phyloP scores from a whole-genome alignment of 2,888 invertebrate species.

The Shargacucullia verbasci region DNA sequence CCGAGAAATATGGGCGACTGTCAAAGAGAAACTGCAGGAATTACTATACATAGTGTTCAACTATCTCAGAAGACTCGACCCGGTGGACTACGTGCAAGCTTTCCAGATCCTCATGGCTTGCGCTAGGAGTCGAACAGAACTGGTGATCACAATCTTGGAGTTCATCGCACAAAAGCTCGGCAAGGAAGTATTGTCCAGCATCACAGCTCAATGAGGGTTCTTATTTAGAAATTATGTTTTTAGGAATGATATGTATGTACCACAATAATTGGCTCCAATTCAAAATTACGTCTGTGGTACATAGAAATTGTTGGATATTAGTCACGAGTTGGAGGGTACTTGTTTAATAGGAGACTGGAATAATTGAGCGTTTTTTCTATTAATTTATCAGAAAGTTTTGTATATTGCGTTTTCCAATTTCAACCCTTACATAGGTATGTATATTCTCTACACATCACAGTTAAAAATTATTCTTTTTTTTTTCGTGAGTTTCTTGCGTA shows the following conservation, averaged over 20 bases:
- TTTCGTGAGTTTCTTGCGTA: too few relatives aligned
- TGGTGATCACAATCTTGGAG: conserved; percentile 75
- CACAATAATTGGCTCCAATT: too few relatives aligned
- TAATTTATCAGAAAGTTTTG: too few relatives aligned
- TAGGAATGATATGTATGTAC: neutral
- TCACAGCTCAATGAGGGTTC: conserved; percentile 39
- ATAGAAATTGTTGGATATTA: too few relatives aligned
- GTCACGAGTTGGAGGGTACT: too few relatives aligned
- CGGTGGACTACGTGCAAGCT: conserved; percentile 69
- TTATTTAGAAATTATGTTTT: neutral
- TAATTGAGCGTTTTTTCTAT: too few relatives aligned
- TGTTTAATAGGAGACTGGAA: too few relatives aligned
- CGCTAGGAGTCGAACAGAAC: conserved; percentile 65
- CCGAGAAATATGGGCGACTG: conserved; percentile 73
- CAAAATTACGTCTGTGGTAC: too few relatives aligned
- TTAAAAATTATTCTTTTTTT: too few relatives aligned
- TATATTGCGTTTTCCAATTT: too few relatives aligned
- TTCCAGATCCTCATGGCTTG: conserved; percentile 73
- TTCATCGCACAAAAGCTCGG: conserved; percentile 75
- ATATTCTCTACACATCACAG: too few relatives aligned
- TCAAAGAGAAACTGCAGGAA: conserved; percentile 73
- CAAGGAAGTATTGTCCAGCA: conserved; percentile 69
- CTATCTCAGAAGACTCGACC: conserved; percentile 70
- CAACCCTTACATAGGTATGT: too few relatives aligned
- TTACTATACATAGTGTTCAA: conserved; percentile 77